Evolutionary conservation across 2,113 vertebrate genomes (phyloP), one percentile per base, ranked within the genome.

Genomic region (Columba janthina): DNA sequence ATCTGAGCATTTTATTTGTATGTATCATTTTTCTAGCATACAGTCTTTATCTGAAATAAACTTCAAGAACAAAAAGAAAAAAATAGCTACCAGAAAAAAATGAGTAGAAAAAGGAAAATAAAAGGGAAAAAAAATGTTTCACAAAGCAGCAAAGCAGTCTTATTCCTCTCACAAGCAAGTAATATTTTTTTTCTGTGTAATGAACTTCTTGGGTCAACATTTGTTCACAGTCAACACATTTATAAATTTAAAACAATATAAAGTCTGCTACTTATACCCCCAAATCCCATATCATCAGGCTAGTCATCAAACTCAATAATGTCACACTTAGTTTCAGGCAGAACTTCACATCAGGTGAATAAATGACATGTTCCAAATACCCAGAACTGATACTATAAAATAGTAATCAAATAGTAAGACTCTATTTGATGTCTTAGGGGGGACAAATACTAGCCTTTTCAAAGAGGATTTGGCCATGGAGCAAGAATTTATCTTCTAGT

Each of bases 401-500:
- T 3, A 69, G 12, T 74, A 72, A 75, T 72, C 38, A 90, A 92
- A 88, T 22, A 79, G 31, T 48, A 72, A 70, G 48, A 42, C 21
- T 51, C 1, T 42, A 24, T 28, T 91, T 65, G 18, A 32, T 85
- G 21, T 82, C 53, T 71, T 31, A 42, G 11, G 18, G 44, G 32
- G 22, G 5, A 67, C 38, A 84, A 92, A 84, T 60, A 50, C 32
- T 70, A 86, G 46, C 12, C 20, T 44, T 87, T 94, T 92, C 48
- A 78, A 87, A 91, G 66, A 62, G 19, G 28, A 86, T 89, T 85
- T 88, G 19, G 16, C 28, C 13, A 50, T 5, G 72, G 61, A 89
- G 36, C 38, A 91, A 89, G 60, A 91, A 81, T 85, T 87, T 93
- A 69, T 78, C 81, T 94, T 69, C 54, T 57, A 69, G 38, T 54